Conservation (phyloP, 2,113 vertebrate species). For the Ptychochromis oligacanthus region DNA sequence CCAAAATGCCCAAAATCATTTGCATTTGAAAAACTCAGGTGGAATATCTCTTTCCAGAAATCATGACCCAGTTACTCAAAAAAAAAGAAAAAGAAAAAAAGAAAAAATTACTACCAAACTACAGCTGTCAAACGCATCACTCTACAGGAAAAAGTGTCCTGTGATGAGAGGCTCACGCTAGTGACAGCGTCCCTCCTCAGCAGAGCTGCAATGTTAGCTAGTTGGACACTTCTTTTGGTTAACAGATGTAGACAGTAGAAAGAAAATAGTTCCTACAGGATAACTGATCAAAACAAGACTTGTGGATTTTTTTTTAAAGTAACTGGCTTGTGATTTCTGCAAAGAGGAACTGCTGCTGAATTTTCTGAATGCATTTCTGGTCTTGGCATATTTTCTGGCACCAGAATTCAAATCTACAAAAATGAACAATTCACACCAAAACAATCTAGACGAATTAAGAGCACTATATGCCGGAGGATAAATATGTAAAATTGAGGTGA, state of each 20-base stretch:
- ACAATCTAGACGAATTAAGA: fast-evolving
- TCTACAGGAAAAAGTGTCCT: too few species aligned
- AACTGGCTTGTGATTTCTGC: fast-evolving
- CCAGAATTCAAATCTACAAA: neutral
- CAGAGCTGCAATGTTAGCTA: neutral
- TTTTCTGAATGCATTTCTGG: neutral
- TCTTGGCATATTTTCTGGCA: neutral
- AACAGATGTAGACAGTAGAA: neutral
- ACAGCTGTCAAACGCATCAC: too few species aligned
- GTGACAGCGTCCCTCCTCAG: neutral
- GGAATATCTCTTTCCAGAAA: too few species aligned
- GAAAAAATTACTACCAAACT: too few species aligned
- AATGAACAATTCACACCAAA: neutral
- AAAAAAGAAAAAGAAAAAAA: too few species aligned
- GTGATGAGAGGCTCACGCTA: neutral
- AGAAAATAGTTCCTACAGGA: neutral
- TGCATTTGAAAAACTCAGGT: too few species aligned
- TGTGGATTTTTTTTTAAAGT: neutral
- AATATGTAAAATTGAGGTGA: too few species aligned
- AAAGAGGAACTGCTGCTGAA: neutral
- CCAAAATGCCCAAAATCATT: too few species aligned
- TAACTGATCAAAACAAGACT: neutral
- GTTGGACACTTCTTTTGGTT: neutral
- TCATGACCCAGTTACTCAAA: too few species aligned
- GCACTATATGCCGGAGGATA: too few species aligned